Conservation (phyloP, 2,797 vertebrate genomes). For the Lophotriccus pileatus region DNA sequence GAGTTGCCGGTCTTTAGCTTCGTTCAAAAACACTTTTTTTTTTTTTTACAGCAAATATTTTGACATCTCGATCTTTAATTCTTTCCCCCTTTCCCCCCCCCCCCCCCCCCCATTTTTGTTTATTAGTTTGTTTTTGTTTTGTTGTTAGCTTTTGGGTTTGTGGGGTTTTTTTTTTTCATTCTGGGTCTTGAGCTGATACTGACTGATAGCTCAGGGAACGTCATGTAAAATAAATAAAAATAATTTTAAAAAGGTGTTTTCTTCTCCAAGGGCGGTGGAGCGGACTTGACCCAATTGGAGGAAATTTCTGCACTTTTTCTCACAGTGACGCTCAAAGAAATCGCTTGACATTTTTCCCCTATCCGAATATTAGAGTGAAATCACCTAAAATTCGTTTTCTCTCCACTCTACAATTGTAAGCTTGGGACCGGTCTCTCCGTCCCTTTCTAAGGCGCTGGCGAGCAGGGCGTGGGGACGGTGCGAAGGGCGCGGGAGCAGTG, state of each 20-base stretch:
- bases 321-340: neutral
- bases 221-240: neutral
- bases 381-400: neutral
- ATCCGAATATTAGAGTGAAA: neutral
- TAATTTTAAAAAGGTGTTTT: neutral
- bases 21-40: neutral
- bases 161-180: neutral
- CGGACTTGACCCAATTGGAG: neutral
- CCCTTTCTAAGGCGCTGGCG: neutral
- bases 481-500: neutral
- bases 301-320: neutral
- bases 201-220: neutral
- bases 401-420: fast-evolving
- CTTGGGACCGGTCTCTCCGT: fast-evolving
- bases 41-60: neutral
- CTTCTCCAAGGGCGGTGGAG: neutral
- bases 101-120: neutral
- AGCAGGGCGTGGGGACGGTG: neutral
- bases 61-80: neutral
- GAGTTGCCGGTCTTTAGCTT: neutral
- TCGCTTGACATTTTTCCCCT: neutral
- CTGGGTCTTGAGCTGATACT: neutral
- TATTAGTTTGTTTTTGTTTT: neutral
- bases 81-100: fast-evolving
- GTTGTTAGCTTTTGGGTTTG: too few relatives aligned